Conservation (phyloP, 2,113 vertebrate species). For the Xyrauchen texanus region DNA sequence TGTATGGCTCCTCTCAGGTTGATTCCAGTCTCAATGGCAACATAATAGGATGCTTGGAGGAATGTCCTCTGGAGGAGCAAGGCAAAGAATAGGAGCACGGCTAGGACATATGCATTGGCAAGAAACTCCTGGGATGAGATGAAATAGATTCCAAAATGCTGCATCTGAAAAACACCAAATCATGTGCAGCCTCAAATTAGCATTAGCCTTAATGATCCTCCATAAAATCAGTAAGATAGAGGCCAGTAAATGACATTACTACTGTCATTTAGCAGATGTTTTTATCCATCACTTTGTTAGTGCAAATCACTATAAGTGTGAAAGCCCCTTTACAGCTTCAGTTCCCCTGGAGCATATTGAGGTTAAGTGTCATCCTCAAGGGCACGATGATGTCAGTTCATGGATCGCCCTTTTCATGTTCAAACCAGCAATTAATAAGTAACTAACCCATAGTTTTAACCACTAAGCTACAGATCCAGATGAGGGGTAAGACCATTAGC, state of each 20-base stretch:
- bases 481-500: too few relatives aligned
- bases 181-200: conserved; percentile 17
- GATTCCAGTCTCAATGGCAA: conserved; percentile 97
- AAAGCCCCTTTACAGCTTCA: too few relatives aligned
- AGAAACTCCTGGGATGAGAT: conserved; percentile 97
- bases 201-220: conserved; percentile 1
- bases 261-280: too few relatives aligned
- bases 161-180: conserved; percentile 72
- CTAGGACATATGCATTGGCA: conserved; percentile 93
- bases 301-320: too few relatives aligned
- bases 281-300: too few relatives aligned
- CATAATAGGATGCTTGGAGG: conserved; percentile 96
- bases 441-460: not conserved
- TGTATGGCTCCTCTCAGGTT: conserved; percentile 96
- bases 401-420: not conserved
- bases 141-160: conserved; percentile 90
- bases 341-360: too few relatives aligned
- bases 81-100: conserved; percentile 92
- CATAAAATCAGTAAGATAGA: too few relatives aligned
- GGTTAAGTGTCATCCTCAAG: too few relatives aligned
- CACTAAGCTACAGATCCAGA: too few relatives aligned
- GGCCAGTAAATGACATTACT: too few relatives aligned
- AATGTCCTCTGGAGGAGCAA: conserved; percentile 94
- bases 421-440: not conserved
- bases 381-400: not conserved